A percentile compares a stretch with the other conserved stretches of the same genome.
phyloP scores from a whole-genome alignment of 92 coral and sea anemone species.

The Epizoanthus scotinus region DNA sequence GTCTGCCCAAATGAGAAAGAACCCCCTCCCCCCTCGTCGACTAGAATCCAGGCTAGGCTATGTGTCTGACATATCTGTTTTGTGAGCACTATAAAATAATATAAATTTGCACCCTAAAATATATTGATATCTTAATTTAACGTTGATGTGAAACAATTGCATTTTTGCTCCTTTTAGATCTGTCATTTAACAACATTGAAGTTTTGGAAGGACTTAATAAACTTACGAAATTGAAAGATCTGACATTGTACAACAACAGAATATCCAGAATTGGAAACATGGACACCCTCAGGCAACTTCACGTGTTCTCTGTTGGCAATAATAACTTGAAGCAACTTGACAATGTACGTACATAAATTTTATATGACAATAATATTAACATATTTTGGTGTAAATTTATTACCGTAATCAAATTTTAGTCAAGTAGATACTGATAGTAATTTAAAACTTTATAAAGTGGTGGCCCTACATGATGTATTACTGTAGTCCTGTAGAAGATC shows the following conservation, averaged over 20 bases:
- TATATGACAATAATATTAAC: neutral
- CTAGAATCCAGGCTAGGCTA: too few relatives aligned
- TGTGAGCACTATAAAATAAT: too few relatives aligned
- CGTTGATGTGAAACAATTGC: neutral
- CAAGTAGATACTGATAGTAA: too few relatives aligned
- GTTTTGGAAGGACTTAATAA: slow-evolving; percentile 91
- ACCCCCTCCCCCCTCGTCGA: too few relatives aligned
- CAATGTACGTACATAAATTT: slow-evolving; percentile 64
- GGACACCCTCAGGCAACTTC: slow-evolving; percentile 81
- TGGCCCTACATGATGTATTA: too few relatives aligned
- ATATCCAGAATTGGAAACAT: slow-evolving; percentile 93
- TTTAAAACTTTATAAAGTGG: too few relatives aligned
- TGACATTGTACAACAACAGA: slow-evolving; percentile 93
- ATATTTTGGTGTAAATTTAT: neutral
- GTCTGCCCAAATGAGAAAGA: too few relatives aligned
- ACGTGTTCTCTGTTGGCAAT: slow-evolving; percentile 94
- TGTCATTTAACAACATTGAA: slow-evolving; percentile 99
- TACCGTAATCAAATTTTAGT: too few relatives aligned
- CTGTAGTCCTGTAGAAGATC: too few relatives aligned
- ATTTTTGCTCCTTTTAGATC: slow-evolving; percentile 58
- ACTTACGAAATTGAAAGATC: slow-evolving; percentile 84
- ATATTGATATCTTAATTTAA: too few relatives aligned
- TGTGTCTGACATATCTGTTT: too few relatives aligned
- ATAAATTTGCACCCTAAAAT: too few relatives aligned
- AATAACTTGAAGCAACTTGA: slow-evolving; percentile 93